Percentiles rank a stretch among this genome's conserved stretches.
phyloP scores from a whole-genome alignment of 1,140 invertebrate genomes.

The Gonioctena quinquepunctata region DNA sequence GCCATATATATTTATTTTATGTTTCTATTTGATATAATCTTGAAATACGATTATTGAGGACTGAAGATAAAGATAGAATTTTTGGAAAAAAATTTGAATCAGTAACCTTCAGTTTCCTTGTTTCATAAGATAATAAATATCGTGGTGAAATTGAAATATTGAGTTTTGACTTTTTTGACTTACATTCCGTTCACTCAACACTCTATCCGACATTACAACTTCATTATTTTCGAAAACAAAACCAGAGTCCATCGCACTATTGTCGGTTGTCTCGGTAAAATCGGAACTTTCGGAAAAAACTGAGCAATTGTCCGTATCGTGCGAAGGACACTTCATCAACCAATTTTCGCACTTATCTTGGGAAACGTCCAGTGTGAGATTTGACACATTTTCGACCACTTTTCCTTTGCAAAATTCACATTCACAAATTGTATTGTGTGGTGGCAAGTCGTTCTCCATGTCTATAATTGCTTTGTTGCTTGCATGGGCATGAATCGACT shows the following conservation, averaged over 20 bases:
- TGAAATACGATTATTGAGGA: too few relatives aligned
- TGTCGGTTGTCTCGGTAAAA: constrained; percentile 1
- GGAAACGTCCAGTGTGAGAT: neutral
- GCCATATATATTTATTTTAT: too few relatives aligned
- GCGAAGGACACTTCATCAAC: constrained; percentile 20
- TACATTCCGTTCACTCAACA: neutral
- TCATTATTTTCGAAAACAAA: constrained; percentile 7
- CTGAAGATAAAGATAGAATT: too few relatives aligned
- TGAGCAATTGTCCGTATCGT: constrained; percentile 5
- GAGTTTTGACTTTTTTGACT: neutral
- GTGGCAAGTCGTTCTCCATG: neutral
- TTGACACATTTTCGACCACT: neutral
- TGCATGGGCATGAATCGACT: neutral
- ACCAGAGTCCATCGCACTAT: constrained; percentile 21
- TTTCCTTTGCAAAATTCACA: neutral
- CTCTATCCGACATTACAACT: neutral
- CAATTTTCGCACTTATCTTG: constrained; percentile 27
- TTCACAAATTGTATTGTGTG: neutral
- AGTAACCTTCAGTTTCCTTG: too few relatives aligned
- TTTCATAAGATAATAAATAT: too few relatives aligned
- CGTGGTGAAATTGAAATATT: too few relatives aligned
- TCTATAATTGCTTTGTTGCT: neutral
- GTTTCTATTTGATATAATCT: too few relatives aligned
- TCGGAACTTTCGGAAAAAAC: neutral
- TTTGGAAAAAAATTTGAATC: too few relatives aligned